Evolutionary conservation across 1,140 invertebrate species (phyloP), one percentile per base, ranked within the genome.

Genomic region (Eciton burchellii): DNA sequence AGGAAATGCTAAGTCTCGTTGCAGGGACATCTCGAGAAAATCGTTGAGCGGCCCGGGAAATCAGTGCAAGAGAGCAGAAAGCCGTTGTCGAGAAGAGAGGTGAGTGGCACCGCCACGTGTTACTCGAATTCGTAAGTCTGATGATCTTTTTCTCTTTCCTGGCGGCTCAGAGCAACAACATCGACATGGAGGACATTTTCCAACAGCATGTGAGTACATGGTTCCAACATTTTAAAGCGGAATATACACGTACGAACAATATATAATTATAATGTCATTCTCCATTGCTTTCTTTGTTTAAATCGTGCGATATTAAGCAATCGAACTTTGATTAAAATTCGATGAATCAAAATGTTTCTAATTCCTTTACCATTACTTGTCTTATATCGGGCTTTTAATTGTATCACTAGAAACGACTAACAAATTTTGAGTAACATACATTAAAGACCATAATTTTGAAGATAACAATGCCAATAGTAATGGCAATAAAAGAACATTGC

Each of bases 1-100:
- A 57, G 62, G 47, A 77, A 45, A 76, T 66, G 14, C 59, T 1
- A 59, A 77, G 59, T 77, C 60, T 84, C 45, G 12, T 88, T 95
- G 49, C 94, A 97, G 97, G 97, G 96, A 90, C 97, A 97, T 93
- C 94, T 98, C 84, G 97, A 98, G 91, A 96, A 96, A 89, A 97
- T 97, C 89, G 95, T 97, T 16, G 97, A 97, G 92, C 94, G 96
- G 83, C 97, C 97, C 0, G 96, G 96, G 72, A 95, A 94, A 84
- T 91, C 92, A 60, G 89, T 93, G 43, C 94, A 95, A 73, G 95
- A 95, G 63, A 90, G 90, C 65, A 94, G 95, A 62, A 95, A 95
- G 70, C 96, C 96, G 16, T 89, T 97, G 71, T 96, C 95, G 0
- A 95, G 96, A 82, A 95, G 97, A 89, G 95, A 96, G 93, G 95